Percentiles rank a stretch among this genome's conserved stretches.
Conservation (phyloP, 2,113 vertebrate species). For the Pelecanoides urinatrix region DNA sequence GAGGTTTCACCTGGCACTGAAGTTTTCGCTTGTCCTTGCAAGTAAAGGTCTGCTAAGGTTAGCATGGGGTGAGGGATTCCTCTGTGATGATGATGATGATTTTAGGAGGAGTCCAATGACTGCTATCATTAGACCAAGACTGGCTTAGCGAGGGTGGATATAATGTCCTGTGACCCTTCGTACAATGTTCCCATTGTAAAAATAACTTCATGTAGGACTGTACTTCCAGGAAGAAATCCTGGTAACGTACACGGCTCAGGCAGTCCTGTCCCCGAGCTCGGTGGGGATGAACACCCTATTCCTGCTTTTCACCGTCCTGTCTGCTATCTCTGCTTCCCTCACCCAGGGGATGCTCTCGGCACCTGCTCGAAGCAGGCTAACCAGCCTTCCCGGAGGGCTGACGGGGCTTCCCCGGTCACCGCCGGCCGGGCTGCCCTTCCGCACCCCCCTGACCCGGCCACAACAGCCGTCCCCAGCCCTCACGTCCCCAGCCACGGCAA, state of each 20-base stretch:
- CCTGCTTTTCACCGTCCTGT: neutral
- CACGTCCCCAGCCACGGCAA: neutral
- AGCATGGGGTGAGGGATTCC: neutral
- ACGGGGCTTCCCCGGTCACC: fast-evolving
- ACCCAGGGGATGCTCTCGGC: neutral
- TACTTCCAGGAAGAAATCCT: neutral
- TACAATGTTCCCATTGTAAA: slow-evolving; percentile 4
- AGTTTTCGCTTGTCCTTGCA: neutral
- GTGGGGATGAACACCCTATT: neutral
- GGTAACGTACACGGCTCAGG: neutral
- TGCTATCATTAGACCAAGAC: neutral
- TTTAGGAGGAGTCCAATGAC: neutral
- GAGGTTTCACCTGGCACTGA: neutral
- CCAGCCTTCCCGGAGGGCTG: neutral
- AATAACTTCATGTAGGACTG: neutral
- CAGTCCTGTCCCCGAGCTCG: neutral
- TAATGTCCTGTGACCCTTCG: neutral
- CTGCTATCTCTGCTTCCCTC: neutral
- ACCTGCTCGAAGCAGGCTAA: neutral
- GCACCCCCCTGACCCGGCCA: neutral
- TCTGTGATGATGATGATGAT: neutral
- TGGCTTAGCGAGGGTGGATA: neutral
- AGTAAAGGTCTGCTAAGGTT: neutral
- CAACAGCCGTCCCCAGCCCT: neutral
- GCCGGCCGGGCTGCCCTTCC: neutral